phyloP scores from a whole-genome alignment of 2,113 vertebrate genomes.

The Ia io region DNA sequence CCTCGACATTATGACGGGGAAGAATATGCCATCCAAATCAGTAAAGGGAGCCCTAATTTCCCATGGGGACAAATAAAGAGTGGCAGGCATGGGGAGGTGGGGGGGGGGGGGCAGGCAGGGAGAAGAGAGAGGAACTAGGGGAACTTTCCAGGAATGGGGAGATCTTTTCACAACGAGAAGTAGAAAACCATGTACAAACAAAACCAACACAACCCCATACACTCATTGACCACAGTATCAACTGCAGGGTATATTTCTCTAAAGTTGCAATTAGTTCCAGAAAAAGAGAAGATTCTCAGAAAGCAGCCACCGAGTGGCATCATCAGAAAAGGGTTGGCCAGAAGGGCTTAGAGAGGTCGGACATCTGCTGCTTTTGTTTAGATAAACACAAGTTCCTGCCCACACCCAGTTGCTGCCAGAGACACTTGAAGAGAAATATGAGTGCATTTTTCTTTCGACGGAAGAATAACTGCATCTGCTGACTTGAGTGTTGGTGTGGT shows the following conservation, averaged over 20 bases:
- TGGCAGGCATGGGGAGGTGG: background rate
- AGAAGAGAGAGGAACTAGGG: background rate
- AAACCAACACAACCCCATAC: background rate
- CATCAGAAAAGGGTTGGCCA: slow-evolving; percentile 6
- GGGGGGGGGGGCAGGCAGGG: background rate
- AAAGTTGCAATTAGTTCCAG: slow-evolving; percentile 18
- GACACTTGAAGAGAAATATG: slow-evolving; percentile 32
- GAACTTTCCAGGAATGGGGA: background rate
- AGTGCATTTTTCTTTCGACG: slow-evolving; percentile 47
- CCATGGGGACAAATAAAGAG: background rate
- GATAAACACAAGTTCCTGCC: slow-evolving; percentile 34
- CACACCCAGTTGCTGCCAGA: background rate
- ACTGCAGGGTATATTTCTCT: background rate
- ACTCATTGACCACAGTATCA: background rate
- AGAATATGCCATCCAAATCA: background rate
- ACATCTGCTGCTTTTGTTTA: slow-evolving; percentile 46
- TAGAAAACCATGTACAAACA: background rate
- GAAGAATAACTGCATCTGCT: slow-evolving; percentile 17
- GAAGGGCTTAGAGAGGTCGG: background rate
- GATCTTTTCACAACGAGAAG: background rate
- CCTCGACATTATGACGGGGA: background rate
- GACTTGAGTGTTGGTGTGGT: background rate
- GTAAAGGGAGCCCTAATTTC: background rate
- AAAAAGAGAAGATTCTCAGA: slow-evolving; percentile 20
- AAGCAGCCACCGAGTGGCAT: background rate